Base-by-base conservation (phyloP, 2,797 vertebrate genomes). In the Sebastes ruberrimus region DNA sequence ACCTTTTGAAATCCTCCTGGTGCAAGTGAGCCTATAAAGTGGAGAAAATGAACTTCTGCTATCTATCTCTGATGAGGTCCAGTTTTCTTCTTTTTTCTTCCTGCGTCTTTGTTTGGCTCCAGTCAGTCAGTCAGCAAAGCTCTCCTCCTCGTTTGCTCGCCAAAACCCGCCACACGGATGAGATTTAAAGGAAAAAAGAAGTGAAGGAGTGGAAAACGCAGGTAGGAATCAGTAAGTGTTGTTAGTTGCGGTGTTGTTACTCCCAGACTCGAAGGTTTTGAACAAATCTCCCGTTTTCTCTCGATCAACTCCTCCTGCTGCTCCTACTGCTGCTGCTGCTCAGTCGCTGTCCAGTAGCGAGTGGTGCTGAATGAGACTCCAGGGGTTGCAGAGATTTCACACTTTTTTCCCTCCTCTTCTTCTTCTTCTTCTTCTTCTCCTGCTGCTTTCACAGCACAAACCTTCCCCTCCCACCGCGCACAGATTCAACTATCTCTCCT, bases 291-390 rank as follows among this genome's bases (percentile, higher is more conserved):
- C 73, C 30, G 80, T 25, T 53, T 82, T 61, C 56, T 59, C 59
- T 83, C 35, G 53, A 80, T 56, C 82, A 85, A 82, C 83, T 88
- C 83, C 70, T 86, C 76, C 86, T 6, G 76, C 83, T 84, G 76
- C 86, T 6, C 71, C 86, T 84, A 78, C 86, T 6, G 67, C 46
- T 46, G 42, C 42, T 20, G 79, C 86, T 6, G 81, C 82, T 84
- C 84, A 78, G 88, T 32, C 82, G 89, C 90, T 93, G 91, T 94
- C 93, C 94, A 92, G 86, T 6, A 77, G 81, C 81, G 81, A 83
- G 88, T 83, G 93, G 91, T 91, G 91, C 92, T 93, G 93, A 93
- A 92, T 60, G 83, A 81, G 79, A 84, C 83, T 88, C 87, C 82
- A 60, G 83, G 70, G 74, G 80, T 80, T 88, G 85, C 85, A 84